Percentiles rank a stretch among this genome's conserved stretches.
Evolutionary conservation across 2,113 vertebrate genomes (phyloP).

Genomic region (Rutilus rutilus): DNA sequence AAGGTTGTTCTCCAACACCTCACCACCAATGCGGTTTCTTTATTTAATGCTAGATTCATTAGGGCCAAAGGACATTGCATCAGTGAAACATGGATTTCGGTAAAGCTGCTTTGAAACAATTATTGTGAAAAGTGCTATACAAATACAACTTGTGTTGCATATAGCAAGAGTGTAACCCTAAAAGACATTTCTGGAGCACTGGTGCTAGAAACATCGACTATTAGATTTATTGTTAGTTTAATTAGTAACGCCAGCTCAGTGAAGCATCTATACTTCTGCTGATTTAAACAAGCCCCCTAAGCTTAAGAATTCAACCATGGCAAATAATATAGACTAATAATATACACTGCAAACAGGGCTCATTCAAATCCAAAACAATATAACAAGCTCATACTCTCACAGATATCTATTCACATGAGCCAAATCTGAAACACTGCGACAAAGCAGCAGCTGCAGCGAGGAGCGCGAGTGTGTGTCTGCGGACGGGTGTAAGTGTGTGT

Average conservation of each 20-base stretch:
- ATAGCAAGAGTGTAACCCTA: not conserved
- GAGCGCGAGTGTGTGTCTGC: not conserved
- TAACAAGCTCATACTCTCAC: not conserved
- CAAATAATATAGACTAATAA: not conserved
- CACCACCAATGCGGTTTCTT: not conserved
- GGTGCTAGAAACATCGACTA: not conserved
- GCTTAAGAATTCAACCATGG: not conserved
- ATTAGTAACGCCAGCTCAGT: not conserved
- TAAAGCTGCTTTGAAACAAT: not conserved
- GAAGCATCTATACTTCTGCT: not conserved
- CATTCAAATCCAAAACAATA: slow-evolving; percentile 21
- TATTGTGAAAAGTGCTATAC: not conserved
- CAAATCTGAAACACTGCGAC: slow-evolving; percentile 25
- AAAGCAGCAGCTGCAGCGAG: slow-evolving; percentile 50
- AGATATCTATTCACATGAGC: slow-evolving; percentile 15
- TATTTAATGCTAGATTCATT: not conserved
- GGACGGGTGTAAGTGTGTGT: not conserved
- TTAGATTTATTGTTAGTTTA: not conserved
- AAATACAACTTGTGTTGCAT: not conserved
- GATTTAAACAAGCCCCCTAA: not conserved
- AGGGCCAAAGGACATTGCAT: not conserved
- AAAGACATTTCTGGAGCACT: not conserved
- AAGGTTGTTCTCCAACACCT: not conserved
- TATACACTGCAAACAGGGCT: slow-evolving; percentile 7
- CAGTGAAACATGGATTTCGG: not conserved